Percentiles rank a stretch among this genome's conserved stretches.
phyloP scores from a whole-genome alignment of 2,113 vertebrate genomes.

The Nestor notabilis region DNA sequence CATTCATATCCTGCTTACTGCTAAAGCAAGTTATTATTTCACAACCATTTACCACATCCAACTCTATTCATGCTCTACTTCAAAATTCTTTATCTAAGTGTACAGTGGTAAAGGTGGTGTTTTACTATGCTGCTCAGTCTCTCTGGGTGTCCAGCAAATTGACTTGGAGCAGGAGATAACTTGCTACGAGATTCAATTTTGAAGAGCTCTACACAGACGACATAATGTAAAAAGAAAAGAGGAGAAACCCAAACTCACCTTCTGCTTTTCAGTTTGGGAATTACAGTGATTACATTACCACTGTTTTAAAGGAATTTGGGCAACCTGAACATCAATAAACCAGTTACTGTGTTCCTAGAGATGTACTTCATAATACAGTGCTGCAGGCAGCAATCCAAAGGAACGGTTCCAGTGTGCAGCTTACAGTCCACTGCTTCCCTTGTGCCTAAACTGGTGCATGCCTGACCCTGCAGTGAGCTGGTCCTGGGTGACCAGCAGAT shows the following conservation, averaged over 20 bases:
- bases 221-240: not conserved
- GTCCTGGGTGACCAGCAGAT: not conserved
- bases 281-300: not conserved
- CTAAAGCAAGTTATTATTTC: not conserved
- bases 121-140: not conserved
- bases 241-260: not conserved
- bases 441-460: not conserved
- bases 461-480: not conserved
- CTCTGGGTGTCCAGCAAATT: not conserved
- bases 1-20: not conserved
- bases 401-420: rapidly evolving
- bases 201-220: not conserved
- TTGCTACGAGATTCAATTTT: not conserved
- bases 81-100: not conserved
- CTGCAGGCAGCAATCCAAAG: not conserved
- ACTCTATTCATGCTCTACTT: not conserved
- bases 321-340: not conserved
- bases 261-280: not conserved
- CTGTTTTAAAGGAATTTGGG: not conserved
- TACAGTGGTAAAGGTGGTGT: not conserved
- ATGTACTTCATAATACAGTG: rapidly evolving
- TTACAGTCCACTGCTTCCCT: not conserved
- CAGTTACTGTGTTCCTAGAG: not conserved
- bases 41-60: not conserved
- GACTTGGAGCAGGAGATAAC: not conserved